Percentiles rank a stretch among this genome's conserved stretches.
These are phyloP conservation scores for Lasaia peninsularis DNA, from an alignment of 1,140 invertebrate genomes.

Conservation along the genomic window DNA sequence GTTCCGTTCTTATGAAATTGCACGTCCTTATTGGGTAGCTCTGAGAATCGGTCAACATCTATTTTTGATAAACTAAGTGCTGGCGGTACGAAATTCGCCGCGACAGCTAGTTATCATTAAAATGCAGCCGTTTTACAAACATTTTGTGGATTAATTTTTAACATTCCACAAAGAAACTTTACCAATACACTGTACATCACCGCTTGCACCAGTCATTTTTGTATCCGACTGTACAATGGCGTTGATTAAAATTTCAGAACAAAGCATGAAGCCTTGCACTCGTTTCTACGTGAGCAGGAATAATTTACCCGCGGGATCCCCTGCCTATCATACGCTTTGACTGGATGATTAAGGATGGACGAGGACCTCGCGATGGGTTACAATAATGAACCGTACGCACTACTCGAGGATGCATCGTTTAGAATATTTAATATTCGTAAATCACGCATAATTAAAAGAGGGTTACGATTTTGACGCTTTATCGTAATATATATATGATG, in stretches of 20 bases:
- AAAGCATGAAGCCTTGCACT: constrained; percentile 48
- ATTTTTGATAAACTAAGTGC: too few species aligned
- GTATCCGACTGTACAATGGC: constrained; percentile 22
- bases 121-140: background rate
- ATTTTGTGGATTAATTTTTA: constrained; percentile 6
- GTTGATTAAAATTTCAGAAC: constrained; percentile 67
- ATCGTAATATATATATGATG: too few species aligned
- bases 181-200: constrained; percentile 29
- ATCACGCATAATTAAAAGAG: background rate
- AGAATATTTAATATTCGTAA: background rate
- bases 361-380: constrained; percentile 43
- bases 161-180: constrained; percentile 28
- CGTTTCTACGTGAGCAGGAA: constrained; percentile 56
- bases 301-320: constrained; percentile 54
- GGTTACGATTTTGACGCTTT: background rate
- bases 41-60: too few species aligned
- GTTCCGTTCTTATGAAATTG: too few species aligned
- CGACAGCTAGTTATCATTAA: too few species aligned
- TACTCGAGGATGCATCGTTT: constrained; percentile 6
- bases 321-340: constrained; percentile 49
- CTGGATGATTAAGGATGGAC: constrained; percentile 45
- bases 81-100: too few species aligned
- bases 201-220: constrained; percentile 32
- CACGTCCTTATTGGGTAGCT: too few species aligned
- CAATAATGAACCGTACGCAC: constrained; percentile 52